phyloP scores from a whole-genome alignment of 2,888 invertebrate genomes.

The Andrena minutula region DNA sequence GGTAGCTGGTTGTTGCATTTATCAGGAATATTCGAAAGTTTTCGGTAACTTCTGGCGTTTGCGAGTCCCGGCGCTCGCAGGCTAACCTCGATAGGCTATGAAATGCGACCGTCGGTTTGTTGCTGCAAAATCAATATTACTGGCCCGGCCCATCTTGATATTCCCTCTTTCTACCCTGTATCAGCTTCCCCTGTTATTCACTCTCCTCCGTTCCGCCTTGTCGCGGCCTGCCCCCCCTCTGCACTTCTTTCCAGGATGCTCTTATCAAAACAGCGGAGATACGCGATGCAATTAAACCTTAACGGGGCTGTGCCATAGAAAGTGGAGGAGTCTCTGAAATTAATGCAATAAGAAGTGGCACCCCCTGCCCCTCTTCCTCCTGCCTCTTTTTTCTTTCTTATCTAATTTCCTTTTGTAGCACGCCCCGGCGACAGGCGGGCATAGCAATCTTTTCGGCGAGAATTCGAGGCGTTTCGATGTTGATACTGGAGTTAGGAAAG shows the following conservation, averaged over 20 bases:
- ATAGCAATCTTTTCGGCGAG: neutral
- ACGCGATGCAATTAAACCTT: slow-evolving; percentile 56
- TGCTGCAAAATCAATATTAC: slow-evolving; percentile 82
- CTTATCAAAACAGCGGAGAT: slow-evolving; percentile 57
- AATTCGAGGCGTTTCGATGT: neutral
- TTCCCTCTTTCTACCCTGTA: slow-evolving; percentile 40
- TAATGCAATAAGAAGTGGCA: slow-evolving; percentile 44
- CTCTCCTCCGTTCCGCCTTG: slow-evolving; percentile 15
- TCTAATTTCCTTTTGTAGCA: neutral
- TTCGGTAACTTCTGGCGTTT: slow-evolving; percentile 47
- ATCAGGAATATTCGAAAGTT: slow-evolving; percentile 55
- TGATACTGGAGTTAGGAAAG: neutral
- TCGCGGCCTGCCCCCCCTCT: slow-evolving; percentile 32
- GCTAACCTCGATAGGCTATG: slow-evolving; percentile 57
- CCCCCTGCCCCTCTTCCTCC: neutral
- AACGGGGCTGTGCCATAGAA: slow-evolving; percentile 43
- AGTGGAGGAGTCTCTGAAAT: slow-evolving; percentile 38
- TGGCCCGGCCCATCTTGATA: slow-evolving; percentile 55
- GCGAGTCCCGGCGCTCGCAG: slow-evolving; percentile 7
- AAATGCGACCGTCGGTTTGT: slow-evolving; percentile 79
- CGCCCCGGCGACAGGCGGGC: neutral
- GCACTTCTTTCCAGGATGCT: slow-evolving; percentile 47
- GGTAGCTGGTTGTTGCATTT: slow-evolving; percentile 52
- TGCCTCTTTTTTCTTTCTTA: slow-evolving; percentile 4
- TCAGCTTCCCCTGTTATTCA: slow-evolving; percentile 33